Base-by-base conservation (phyloP, 1,140 invertebrate species). In the Galendromus occidentalis region DNA sequence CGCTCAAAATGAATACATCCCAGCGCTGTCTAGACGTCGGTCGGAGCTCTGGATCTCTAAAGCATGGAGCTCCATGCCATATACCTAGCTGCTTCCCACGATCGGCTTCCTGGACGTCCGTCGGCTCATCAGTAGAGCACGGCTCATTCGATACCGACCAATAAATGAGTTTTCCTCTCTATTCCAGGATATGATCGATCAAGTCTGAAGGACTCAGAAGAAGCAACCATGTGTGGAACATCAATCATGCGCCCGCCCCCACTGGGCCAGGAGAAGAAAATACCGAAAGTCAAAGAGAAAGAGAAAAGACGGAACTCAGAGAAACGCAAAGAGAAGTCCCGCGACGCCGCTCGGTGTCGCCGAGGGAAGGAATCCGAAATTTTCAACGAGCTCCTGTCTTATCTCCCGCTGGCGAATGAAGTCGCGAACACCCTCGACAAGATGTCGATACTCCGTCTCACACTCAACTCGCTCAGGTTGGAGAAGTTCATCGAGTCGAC, bases 311-410 rank as follows among this genome's bases (percentile, higher is more conserved):
- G 88, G 82, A 91, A 87, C 73, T 88, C 91, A 77, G 91, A 97
- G 76, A 88, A 92, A 71, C 81, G 91, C n/a, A 94, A 95, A 76
- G 92, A 96, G 76, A 93, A 94, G 72, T 95, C 91, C 0, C 82
- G 91, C 55, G 89, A 95, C 77, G 93, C 92, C 2, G 93, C 92
- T 0, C 80, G 91, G 71, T 91, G 84, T 73, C 82, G 93, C 33
- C 82, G 93, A 42, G 90, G 88, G 67, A 86, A 86, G 72, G 93
- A 96, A 78, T 91, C 91, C 66, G 88, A 94, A 76, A 90, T 95
- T 69, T 96, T 95, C 74, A 82, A 82, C 41, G 88, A 94, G 71
- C 79, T 97, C 67, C 86, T 86, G 0, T 80, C 82, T 44, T 82
- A 83, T 4, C 77, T 97, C 68, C 92, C 92, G 0, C 75, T 95